Conservation (phyloP, 2,888 invertebrate genomes). For the Polydrusus pterygomalis region DNA sequence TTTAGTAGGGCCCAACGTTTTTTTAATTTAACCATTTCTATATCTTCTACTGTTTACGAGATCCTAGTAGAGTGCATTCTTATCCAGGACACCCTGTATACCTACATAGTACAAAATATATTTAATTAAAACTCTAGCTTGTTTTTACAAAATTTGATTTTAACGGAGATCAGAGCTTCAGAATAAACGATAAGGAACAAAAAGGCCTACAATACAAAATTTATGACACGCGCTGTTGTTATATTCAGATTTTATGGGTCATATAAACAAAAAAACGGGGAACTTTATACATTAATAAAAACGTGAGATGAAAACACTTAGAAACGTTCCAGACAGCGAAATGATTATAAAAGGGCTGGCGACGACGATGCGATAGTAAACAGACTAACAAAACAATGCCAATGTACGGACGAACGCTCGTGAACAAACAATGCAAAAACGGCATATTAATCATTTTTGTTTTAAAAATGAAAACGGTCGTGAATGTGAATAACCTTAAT, state of each 20-base stretch:
- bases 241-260: conserved; percentile 21
- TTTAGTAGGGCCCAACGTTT: no score
- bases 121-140: background rate
- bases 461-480: conserved; percentile 25
- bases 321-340: conserved; percentile 22
- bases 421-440: conserved; percentile 38
- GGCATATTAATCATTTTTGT: conserved; percentile 36
- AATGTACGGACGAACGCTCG: conserved; percentile 25
- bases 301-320: conserved; percentile 22
- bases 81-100: no score
- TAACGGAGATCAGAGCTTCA: background rate
- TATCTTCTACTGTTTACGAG: no score
- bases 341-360: conserved; percentile 23
- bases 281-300: conserved; percentile 32
- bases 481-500: conserved; percentile 24
- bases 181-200: background rate
- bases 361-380: conserved; percentile 29
- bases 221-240: conserved; percentile 8
- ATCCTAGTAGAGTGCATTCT: no score
- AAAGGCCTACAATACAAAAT: background rate
- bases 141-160: background rate
- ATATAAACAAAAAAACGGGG: conserved; percentile 8
- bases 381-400: conserved; percentile 27
- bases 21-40: no score
- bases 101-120: background rate